Percentiles rank a stretch among this genome's conserved stretches.
phyloP scores from a whole-genome alignment of 2,888 invertebrate species.

The Morpho deidamia region DNA sequence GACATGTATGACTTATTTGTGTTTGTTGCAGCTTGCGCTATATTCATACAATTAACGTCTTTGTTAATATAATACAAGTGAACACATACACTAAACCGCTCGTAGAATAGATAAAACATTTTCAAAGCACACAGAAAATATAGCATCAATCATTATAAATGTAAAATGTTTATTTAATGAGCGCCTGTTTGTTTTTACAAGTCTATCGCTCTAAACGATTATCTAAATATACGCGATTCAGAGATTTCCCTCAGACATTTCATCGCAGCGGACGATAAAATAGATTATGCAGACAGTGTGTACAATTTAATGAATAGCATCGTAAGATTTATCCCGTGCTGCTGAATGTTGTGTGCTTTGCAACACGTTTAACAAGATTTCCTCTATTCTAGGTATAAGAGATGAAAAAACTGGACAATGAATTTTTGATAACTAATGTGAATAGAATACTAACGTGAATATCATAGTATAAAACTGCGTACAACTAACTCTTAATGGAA shows the following conservation, averaged over 20 bases:
- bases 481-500: too few species aligned
- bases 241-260: neutral
- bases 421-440: too few species aligned
- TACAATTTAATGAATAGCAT: neutral
- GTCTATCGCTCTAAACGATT: neutral
- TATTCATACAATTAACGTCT: too few species aligned
- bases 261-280: neutral
- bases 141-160: neutral
- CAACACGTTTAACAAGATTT: too few species aligned
- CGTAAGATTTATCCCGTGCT: neutral
- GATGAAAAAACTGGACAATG: too few species aligned
- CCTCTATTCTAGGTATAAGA: too few species aligned
- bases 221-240: neutral
- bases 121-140: neutral
- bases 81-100: neutral
- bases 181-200: neutral
- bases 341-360: too few species aligned
- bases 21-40: too few species aligned
- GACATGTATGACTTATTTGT: too few species aligned
- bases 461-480: too few species aligned
- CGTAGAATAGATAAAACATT: neutral
- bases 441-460: too few species aligned
- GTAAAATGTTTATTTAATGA: conserved; percentile 3
- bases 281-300: neutral
- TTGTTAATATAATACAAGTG: too few species aligned